phyloP scores from a whole-genome alignment of 2,888 invertebrate species.

The Oxytorus armatus region DNA sequence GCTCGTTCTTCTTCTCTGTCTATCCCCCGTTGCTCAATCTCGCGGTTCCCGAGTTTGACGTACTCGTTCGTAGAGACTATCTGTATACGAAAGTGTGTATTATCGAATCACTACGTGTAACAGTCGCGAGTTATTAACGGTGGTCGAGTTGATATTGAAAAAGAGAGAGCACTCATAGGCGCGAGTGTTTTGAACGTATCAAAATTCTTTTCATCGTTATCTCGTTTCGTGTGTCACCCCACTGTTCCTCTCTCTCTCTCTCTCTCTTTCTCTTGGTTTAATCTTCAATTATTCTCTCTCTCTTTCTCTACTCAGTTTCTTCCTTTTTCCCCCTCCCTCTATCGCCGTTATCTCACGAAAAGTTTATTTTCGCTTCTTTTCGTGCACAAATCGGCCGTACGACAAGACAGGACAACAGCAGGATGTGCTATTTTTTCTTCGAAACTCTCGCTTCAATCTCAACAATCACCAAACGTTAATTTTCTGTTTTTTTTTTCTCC shows the following conservation, averaged over 20 bases:
- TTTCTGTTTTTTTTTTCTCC: not conserved
- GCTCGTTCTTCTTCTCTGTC: slow-evolving; percentile 55
- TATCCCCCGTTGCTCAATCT: slow-evolving; percentile 41
- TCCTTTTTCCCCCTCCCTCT: not conserved
- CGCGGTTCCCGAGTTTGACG: slow-evolving; percentile 35
- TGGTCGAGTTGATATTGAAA: slow-evolving; percentile 16
- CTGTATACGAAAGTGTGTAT: slow-evolving; percentile 29
- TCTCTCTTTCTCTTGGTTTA: slow-evolving; percentile 20
- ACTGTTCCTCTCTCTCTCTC: slow-evolving; percentile 8
- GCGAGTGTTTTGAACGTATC: slow-evolving; percentile 11
- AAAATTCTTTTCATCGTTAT: slow-evolving; percentile 34
- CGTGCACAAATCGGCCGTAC: slow-evolving; percentile 7
- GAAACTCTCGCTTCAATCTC: not conserved
- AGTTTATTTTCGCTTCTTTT: not conserved
- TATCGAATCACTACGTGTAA: slow-evolving; percentile 46
- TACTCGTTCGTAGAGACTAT: slow-evolving; percentile 27
- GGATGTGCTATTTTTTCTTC: not conserved
- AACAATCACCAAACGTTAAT: slow-evolving; percentile 5
- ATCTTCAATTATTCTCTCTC: slow-evolving; percentile 12
- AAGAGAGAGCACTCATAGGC: slow-evolving; percentile 22
- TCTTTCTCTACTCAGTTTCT: not conserved
- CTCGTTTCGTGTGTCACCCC: slow-evolving; percentile 41
- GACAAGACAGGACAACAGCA: not conserved
- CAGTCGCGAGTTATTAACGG: slow-evolving; percentile 4
- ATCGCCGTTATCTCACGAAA: slow-evolving; percentile 5